Evolutionary conservation across 2,113 vertebrate species (phyloP).

Genomic region (Rhinogobius similis): DNA sequence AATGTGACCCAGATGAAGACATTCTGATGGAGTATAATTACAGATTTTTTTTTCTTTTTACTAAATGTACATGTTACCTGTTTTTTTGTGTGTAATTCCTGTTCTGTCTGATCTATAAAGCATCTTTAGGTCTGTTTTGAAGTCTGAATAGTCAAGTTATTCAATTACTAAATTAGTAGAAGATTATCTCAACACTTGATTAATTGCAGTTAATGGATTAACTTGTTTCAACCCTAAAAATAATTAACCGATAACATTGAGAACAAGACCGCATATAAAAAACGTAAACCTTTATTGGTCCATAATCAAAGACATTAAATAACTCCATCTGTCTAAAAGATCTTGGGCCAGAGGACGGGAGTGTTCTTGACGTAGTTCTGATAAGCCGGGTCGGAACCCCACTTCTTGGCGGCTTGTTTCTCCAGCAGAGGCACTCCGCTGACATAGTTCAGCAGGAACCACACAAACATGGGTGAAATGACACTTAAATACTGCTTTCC

Average conservation of each 20-base stretch:
- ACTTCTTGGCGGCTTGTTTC: slow-evolving; percentile 75
- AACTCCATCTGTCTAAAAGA: slow-evolving; percentile 37
- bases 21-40: too few relatives aligned
- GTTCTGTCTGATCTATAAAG: too few relatives aligned
- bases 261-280: background rate
- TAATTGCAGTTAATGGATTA: too few relatives aligned
- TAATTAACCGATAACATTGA: background rate
- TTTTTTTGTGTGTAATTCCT: too few relatives aligned
- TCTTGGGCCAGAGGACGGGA: slow-evolving; percentile 75
- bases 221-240: too few relatives aligned
- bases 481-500: slow-evolving; percentile 75
- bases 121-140: too few relatives aligned
- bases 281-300: slow-evolving; percentile 4
- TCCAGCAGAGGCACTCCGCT: slow-evolving; percentile 82
- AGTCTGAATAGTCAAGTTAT: too few relatives aligned
- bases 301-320: background rate
- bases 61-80: too few relatives aligned
- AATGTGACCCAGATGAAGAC: too few relatives aligned
- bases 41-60: too few relatives aligned
- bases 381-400: slow-evolving; percentile 75
- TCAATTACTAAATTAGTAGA: too few relatives aligned
- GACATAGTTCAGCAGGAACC: slow-evolving; percentile 78
- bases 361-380: slow-evolving; percentile 77
- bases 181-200: too few relatives aligned
- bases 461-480: slow-evolving; percentile 77